These are phyloP conservation scores for Hydrolagus colliei DNA, from an alignment of 2,797 vertebrate species.

Conservation along the genomic window DNA sequence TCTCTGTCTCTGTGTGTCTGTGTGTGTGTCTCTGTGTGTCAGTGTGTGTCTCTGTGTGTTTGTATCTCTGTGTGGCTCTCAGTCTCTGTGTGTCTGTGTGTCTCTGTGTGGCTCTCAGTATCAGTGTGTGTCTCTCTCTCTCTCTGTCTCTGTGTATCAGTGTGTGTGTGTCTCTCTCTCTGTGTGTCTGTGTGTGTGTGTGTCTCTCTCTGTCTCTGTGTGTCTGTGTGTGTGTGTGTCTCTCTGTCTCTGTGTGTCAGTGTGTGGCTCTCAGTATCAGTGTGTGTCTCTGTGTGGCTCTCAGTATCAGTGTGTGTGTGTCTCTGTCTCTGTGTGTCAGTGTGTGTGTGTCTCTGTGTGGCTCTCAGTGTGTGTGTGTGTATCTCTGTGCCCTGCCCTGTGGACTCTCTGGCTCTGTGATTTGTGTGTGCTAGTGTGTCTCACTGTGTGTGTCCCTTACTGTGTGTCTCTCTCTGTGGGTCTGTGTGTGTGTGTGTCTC, in stretches of 20 bases:
- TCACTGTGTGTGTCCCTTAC: neutral
- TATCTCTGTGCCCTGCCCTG: neutral
- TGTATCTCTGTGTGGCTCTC: no score
- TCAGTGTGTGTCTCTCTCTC: no score
- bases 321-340: neutral
- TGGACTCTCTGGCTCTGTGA: no score
- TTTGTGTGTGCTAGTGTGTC: no score
- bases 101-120: neutral
- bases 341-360: neutral
- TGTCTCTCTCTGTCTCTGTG: no score
- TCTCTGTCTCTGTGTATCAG: neutral
- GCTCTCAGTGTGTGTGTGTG: neutral
- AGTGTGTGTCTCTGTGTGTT: no score
- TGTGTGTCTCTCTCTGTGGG: neutral
- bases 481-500: neutral
- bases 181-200: neutral
- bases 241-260: no score
- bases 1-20: no score
- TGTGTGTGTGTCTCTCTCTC: neutral
- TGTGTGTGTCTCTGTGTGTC: no score
- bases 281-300: constrained; percentile 3
- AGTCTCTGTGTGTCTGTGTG: no score
- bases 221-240: no score
- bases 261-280: neutral
- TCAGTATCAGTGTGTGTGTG: neutral